These are phyloP conservation scores for Uropsilus gracilis DNA, from an alignment of 2,113 vertebrate genomes.

Conservation along the genomic window DNA sequence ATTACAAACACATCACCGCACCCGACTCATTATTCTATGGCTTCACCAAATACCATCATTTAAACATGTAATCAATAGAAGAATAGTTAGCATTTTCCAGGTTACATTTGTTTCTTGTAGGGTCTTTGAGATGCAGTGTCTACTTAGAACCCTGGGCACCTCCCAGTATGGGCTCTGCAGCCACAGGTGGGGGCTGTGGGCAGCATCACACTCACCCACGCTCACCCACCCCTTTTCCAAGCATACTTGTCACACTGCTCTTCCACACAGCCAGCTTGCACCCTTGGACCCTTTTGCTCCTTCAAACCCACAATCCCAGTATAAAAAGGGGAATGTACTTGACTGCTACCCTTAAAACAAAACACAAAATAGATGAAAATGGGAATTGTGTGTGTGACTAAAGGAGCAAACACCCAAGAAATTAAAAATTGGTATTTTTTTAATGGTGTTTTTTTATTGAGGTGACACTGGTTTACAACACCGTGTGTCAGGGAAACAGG, in stretches of 20 bases:
- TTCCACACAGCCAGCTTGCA: background rate
- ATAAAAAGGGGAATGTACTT: background rate
- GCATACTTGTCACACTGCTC: background rate
- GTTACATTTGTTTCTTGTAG: background rate
- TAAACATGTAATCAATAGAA: background rate
- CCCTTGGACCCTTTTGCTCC: background rate
- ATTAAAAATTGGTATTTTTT: background rate
- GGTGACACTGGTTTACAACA: no score
- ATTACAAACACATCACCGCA: no score
- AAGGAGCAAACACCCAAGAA: background rate
- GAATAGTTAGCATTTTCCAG: background rate
- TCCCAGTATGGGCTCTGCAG: no score
- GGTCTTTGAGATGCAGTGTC: background rate
- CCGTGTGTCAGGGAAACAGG: no score
- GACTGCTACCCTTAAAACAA: background rate
- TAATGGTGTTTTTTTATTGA: no score
- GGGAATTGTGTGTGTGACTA: background rate
- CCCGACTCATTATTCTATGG: no score
- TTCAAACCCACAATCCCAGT: background rate
- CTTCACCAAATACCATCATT: background rate
- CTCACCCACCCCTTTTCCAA: background rate
- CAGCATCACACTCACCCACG: no score
- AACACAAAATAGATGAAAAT: background rate
- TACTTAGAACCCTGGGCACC: background rate
- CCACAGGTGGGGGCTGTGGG: no score